Evolutionary conservation across 2,113 vertebrate genomes (phyloP), one percentile per base, ranked within the genome.

Genomic region (Passer montanus): DNA sequence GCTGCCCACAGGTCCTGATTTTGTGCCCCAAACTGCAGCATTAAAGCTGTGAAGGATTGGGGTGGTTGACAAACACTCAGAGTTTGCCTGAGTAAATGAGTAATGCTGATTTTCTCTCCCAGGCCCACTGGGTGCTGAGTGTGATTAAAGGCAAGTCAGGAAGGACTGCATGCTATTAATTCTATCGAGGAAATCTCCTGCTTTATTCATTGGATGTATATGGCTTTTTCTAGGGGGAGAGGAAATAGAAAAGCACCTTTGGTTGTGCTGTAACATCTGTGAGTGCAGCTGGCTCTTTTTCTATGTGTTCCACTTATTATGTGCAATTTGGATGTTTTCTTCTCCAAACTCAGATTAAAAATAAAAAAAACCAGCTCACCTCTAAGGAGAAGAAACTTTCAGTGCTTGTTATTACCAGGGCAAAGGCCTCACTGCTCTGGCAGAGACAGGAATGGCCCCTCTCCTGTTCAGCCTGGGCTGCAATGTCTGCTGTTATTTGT

Each of bases 241-340:
- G 47, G 89, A 93, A 90, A 90, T 58, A 89, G 83, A 89, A 90
- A 87, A 95, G 62, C 79, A 96, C 85, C 93, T 96, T 93, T 74
- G 47, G 83, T 78, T 82, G 64, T 70, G 75, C 79, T 92, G 72
- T 64, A 93, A 94, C 93, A 96, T 93, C 96, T 96, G 93, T 46
- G 93, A 90, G 67, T 93, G 31, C 90, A 96, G 94, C 93, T 96
- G 90, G 64, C 73, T 89, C 56, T 84, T 87, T 73, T 92, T 87
- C 64, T 84, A 49, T 58, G 10, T 93, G 69, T 89, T 92, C 35
- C 58, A 88, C 77, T 93, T 93, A 77, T 80, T 90, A 89, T 78
- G 64, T 87, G 80, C 74, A 96, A 92, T 95, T 95, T 94, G 79
- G 95, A 43, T 89, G 64, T 87, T 94, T 97, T 90, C 90, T 95